Percentiles rank a stretch among this genome's conserved stretches.
These are phyloP conservation scores for Anneissia japonica DNA, from an alignment of 35 echinoderm and acorn worm species.

Conservation along the genomic window DNA sequence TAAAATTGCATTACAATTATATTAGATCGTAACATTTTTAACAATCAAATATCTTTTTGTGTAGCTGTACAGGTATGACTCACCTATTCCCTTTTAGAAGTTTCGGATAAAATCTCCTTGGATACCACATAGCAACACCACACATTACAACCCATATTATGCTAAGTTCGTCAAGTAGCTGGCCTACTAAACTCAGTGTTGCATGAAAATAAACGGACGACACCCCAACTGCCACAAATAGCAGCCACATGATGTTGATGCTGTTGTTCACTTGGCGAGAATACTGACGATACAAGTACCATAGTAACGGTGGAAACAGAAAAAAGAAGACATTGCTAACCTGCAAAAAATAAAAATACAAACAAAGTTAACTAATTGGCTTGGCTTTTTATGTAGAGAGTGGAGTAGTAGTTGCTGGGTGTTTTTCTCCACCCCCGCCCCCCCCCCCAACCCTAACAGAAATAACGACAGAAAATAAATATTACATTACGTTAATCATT, in stretches of 20 bases:
- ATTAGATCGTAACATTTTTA: too few relatives aligned
- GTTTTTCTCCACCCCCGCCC: not conserved
- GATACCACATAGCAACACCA: constrained; percentile 83
- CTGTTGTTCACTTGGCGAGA: constrained; percentile 54
- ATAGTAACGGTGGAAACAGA: constrained; percentile 66
- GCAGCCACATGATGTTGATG: constrained; percentile 91
- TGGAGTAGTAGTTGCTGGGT: not conserved
- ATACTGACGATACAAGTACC: constrained; percentile 73
- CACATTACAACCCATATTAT: constrained; percentile 93
- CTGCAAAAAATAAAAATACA: constrained; percentile 25
- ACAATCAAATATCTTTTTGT: too few relatives aligned
- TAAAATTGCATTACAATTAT: too few relatives aligned
- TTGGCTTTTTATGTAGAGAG: too few relatives aligned
- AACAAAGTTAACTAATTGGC: too few relatives aligned
- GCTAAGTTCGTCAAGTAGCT: constrained; percentile 79
- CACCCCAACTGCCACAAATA: constrained; percentile 76
- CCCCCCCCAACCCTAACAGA: not conserved
- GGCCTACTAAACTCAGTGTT: constrained; percentile 89
- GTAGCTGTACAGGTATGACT: too few relatives aligned
- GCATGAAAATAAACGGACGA: constrained; percentile 91
- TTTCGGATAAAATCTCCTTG: constrained; percentile 71
- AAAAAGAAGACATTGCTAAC: constrained; percentile 93
- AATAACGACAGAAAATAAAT: not conserved
- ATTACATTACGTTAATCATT: not conserved
- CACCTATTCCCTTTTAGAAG: constrained; percentile 83